Evolutionary conservation across 2,113 vertebrate genomes (phyloP).

Genomic region (Cryptotis parvus): DNA sequence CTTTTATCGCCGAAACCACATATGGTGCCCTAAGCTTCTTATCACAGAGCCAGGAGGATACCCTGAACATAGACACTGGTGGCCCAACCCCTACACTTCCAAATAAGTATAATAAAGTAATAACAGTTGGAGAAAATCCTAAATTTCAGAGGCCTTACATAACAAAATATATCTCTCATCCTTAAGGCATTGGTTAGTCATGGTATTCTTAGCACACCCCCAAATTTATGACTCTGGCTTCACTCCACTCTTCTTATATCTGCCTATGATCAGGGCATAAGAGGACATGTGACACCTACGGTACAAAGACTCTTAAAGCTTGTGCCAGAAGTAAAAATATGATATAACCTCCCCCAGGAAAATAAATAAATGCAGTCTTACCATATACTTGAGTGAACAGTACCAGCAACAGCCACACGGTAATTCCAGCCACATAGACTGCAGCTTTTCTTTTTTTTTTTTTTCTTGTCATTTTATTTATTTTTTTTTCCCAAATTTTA

Average conservation of each 20-base stretch:
- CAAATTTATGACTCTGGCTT: neutral
- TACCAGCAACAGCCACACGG: neutral
- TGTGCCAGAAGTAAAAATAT: neutral
- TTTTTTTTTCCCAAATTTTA: too few species aligned
- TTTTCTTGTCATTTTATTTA: too few species aligned
- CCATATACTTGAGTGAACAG: neutral
- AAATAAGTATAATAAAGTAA: neutral
- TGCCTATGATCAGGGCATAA: neutral
- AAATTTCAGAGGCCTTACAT: neutral
- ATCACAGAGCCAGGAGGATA: neutral
- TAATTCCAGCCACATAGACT: neutral
- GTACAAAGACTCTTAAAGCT: neutral
- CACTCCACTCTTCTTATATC: neutral
- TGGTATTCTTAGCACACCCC: accelerated
- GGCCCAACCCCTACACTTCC: neutral
- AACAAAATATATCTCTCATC: neutral
- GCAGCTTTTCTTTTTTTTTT: neutral
- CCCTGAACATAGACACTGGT: neutral
- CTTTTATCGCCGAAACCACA: too few species aligned
- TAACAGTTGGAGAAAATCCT: neutral
- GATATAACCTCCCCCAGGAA: neutral
- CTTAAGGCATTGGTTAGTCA: neutral
- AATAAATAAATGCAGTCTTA: neutral
- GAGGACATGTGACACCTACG: neutral
- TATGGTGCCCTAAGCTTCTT: neutral